phyloP scores from a whole-genome alignment of 2,888 invertebrate species.

The Caenorhabditis doughertyi region DNA sequence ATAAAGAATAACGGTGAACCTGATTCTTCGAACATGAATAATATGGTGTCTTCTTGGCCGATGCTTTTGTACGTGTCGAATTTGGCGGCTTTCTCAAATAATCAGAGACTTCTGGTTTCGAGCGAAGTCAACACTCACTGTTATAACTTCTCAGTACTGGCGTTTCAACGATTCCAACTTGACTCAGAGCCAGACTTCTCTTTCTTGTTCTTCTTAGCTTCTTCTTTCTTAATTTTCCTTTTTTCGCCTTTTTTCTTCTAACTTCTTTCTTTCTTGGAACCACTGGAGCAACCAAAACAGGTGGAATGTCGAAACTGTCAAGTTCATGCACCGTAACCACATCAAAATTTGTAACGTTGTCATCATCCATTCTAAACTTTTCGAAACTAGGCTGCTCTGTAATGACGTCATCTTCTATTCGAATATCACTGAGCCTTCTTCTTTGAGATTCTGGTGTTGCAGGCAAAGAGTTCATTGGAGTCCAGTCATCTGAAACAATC shows the following conservation, averaged over 20 bases:
- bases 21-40: conserved; percentile 11
- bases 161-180: background rate
- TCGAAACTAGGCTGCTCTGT: conserved; percentile 39
- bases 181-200: background rate
- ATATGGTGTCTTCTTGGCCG: conserved; percentile 2
- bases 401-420: conserved; percentile 30
- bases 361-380: background rate
- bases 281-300: conserved; percentile 3
- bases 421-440: conserved; percentile 7
- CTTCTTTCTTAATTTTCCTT: background rate
- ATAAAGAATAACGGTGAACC: background rate
- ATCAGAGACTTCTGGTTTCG: background rate
- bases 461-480: conserved; percentile 29
- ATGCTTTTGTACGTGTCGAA: background rate
- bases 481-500: conserved; percentile 56
- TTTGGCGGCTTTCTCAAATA: background rate
- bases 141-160: background rate
- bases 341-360: conserved; percentile 14
- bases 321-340: conserved; percentile 24
- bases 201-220: background rate
- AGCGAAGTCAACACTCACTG: background rate
- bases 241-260: conserved; percentile 5
- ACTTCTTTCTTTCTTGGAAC: background rate
- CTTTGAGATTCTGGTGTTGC: conserved; percentile 24
- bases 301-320: background rate